Evolutionary conservation across 1,140 invertebrate genomes (phyloP), one percentile per base, ranked within the genome.

Genomic region (Dinoponera quadriceps): DNA sequence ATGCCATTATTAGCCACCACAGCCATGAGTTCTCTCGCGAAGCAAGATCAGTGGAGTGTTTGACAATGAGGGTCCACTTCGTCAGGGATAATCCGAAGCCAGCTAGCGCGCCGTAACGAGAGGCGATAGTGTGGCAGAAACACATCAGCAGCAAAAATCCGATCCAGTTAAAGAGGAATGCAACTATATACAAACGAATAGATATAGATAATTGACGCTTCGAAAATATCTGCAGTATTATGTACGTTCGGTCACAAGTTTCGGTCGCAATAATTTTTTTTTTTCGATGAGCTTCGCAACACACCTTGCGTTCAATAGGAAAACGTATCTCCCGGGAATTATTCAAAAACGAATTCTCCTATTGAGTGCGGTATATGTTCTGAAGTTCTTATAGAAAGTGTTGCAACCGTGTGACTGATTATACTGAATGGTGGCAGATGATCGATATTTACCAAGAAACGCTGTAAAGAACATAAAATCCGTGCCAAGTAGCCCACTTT

Each of bases 141-240:
- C 98, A 99, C 96, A 98, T 97, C 72, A 98, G 94, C 88, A 98
- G 95, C 69, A 99, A 94, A 92, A 99, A 98, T 65, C 98, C 98
- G 91, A 99, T 97, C 98, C 98, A 99, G 94, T 99, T 99, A 94
- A 99, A 99, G 33, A 98, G 95, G 92, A 98, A 98, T 85, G 97
- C 96, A 92, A 98, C 97, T 97, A 91, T 63, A 92, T 91, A 57
- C 22, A 69, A 18, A 82, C 20, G 57, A 83, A 85, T 69, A 59
- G 82, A 71, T 60, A 18, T 51, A 72, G 57, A 84, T 60, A 54
- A 33, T n/a, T 44, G 16, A 44, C 44, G 25, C 49, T 9, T 11
- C 63, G 29, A 33, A 33, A 33, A 44, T 44, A 44, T 9, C 0
- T 44, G 11, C 7, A 44, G 38, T 9, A 44, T 44, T 44, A 9